Conservation (phyloP, 2,888 invertebrate species). For the Saturnia japonica region DNA sequence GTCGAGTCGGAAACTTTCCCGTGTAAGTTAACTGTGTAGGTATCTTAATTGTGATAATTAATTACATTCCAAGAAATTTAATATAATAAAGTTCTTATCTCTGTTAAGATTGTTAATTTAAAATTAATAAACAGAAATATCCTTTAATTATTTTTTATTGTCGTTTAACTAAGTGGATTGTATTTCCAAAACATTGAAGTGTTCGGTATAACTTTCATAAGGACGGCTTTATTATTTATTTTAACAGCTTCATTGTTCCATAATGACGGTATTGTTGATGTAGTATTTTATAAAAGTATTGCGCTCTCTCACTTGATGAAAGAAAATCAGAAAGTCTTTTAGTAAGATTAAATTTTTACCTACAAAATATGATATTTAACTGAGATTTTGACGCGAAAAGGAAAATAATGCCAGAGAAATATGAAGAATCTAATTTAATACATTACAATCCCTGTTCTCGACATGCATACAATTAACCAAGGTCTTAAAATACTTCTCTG, state of each 20-base stretch:
- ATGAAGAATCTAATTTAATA: background rate
- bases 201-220: constrained; percentile 23
- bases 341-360: constrained; percentile 29
- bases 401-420: background rate
- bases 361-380: constrained; percentile 6
- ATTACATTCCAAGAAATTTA: no score
- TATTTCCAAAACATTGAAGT: constrained; percentile 20
- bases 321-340: constrained; percentile 24
- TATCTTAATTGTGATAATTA: no score
- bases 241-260: constrained; percentile 33
- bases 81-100: no score
- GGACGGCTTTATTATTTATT: constrained; percentile 26
- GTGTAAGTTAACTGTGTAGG: no score
- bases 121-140: no score
- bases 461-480: background rate
- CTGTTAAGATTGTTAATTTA: no score
- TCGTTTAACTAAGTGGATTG: no score
- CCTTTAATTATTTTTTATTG: no score
- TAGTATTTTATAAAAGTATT: constrained; percentile 16
- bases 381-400: background rate
- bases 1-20: no score
- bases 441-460: background rate
- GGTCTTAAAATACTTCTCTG: background rate
- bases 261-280: constrained; percentile 28
- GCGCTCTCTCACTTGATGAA: constrained; percentile 22